Evolutionary conservation across 2,113 vertebrate genomes (phyloP).

Genomic region (Tragelaphus imberbis): DNA sequence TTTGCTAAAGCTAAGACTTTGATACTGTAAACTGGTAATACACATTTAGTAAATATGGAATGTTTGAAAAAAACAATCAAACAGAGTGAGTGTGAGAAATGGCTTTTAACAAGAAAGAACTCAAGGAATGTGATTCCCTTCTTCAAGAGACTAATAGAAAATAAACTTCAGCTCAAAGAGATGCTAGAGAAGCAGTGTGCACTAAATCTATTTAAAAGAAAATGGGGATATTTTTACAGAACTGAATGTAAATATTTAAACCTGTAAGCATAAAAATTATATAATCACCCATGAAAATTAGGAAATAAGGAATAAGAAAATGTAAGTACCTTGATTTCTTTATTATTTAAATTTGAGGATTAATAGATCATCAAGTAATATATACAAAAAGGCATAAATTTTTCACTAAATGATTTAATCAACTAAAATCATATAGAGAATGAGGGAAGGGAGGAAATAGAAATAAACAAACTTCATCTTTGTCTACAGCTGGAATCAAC

Average conservation of each 20-base stretch:
- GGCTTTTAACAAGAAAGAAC: not conserved
- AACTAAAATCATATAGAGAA: not conserved
- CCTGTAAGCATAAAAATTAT: not conserved
- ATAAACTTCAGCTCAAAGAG: not conserved
- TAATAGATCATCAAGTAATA: not conserved
- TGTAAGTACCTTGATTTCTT: not conserved
- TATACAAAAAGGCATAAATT: not conserved
- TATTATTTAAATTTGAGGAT: not conserved
- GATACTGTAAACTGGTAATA: not conserved
- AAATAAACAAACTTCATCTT: not conserved
- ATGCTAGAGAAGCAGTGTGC: not conserved
- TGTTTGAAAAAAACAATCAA: not conserved
- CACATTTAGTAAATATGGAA: not conserved
- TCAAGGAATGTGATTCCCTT: not conserved
- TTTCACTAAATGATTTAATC: not conserved
- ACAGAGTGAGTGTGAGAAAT: not conserved
- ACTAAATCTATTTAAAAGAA: not conserved
- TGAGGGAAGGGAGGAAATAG: not conserved
- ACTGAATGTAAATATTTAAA: not conserved
- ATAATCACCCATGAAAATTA: not conserved
- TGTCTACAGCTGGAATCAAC: not conserved
- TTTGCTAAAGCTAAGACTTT: not conserved
- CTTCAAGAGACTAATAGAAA: not conserved
- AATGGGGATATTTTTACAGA: not conserved
- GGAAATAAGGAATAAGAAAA: not conserved